phyloP scores from a whole-genome alignment of 2,113 vertebrate species.

The Brachirus orientalis region DNA sequence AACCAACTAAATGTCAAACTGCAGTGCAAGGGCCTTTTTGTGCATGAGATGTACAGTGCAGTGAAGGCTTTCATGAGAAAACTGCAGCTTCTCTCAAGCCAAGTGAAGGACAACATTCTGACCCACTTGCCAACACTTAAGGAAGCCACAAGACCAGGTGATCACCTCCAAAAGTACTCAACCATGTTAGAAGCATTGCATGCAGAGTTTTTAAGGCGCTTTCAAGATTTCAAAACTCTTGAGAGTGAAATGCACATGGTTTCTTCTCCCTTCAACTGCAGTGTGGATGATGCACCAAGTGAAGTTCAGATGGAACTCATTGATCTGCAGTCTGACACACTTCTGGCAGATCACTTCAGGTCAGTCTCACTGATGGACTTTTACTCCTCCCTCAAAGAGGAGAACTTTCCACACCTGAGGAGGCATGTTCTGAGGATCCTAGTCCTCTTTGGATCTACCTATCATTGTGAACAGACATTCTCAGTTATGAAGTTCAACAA shows the following conservation, averaged over 20 bases:
- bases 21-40: background rate
- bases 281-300: conserved; percentile 6
- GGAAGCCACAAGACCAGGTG: background rate
- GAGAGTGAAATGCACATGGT: background rate
- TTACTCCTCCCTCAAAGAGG: too few species aligned
- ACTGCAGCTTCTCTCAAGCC: background rate
- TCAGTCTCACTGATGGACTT: too few species aligned
- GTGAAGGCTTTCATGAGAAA: conserved; percentile 1
- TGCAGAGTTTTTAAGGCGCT: background rate
- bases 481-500: background rate
- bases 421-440: too few species aligned
- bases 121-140: background rate
- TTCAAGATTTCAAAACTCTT: background rate
- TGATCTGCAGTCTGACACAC: background rate
- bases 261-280: conserved; percentile 27
- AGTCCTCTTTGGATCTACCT: background rate
- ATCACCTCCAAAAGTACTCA: background rate
- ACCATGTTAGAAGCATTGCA: background rate
- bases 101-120: background rate
- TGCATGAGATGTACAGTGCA: background rate
- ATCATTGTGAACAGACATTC: background rate
- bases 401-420: background rate
- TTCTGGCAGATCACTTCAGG: background rate
- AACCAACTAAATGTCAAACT: background rate
- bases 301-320: background rate